Evolutionary conservation across 2,888 invertebrate genomes (phyloP).

Genomic region (Flabesymbios commensalis): DNA sequence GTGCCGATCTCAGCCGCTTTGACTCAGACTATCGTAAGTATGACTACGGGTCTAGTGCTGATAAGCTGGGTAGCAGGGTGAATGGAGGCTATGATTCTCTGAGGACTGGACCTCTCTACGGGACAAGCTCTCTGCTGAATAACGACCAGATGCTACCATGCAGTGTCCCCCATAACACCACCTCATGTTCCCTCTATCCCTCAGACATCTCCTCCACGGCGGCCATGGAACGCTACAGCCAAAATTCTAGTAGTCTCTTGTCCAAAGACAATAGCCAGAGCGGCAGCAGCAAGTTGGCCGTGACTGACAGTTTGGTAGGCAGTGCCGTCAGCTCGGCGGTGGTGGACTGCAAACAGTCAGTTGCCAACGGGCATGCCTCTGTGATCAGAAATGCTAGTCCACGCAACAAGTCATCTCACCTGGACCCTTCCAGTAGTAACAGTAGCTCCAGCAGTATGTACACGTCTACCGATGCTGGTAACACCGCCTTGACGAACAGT

Average conservation of each 20-base stretch:
- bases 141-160: slow-evolving; percentile 17
- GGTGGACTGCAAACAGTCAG: slow-evolving; percentile 8
- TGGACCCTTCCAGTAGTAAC: neutral
- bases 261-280: neutral
- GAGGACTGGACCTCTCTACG: slow-evolving; percentile 14
- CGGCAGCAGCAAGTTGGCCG: neutral
- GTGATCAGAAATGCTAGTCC: slow-evolving; percentile 29
- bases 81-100: slow-evolving; percentile 41
- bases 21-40: slow-evolving; percentile 50
- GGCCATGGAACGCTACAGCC: slow-evolving; percentile 3
- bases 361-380: slow-evolving; percentile 19
- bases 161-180: slow-evolving; percentile 12
- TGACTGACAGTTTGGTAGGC: too few relatives aligned
- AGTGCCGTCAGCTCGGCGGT: neutral
- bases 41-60: slow-evolving; percentile 3
- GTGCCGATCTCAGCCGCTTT: slow-evolving; percentile 44
- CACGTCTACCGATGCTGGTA: too few relatives aligned
- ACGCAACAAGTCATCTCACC: slow-evolving; percentile 4
- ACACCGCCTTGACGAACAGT: too few relatives aligned
- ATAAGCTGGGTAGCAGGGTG: slow-evolving; percentile 40
- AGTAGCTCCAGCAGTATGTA: too few relatives aligned
- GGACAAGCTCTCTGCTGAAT: slow-evolving; percentile 14
- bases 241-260: neutral
- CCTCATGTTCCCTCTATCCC: slow-evolving; percentile 25
- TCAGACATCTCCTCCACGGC: slow-evolving; percentile 3